Percentiles rank a stretch among this genome's conserved stretches.
phyloP scores from a whole-genome alignment of 1,140 invertebrate species.

The Apis cerana region DNA sequence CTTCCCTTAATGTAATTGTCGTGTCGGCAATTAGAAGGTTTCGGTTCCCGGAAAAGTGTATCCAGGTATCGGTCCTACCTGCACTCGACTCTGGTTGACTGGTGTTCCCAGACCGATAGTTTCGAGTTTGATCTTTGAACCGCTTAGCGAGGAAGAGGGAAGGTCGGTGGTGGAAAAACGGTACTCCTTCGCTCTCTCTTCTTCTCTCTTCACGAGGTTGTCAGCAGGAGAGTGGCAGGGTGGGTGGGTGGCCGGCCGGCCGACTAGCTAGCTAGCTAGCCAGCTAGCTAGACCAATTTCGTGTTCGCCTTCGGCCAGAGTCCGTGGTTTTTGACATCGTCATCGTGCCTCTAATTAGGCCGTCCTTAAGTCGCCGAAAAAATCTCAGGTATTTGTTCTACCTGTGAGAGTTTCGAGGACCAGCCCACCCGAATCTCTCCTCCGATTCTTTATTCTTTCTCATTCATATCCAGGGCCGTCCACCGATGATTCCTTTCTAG shows the following conservation, averaged over 20 bases:
- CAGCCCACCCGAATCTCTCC: constrained; percentile 23
- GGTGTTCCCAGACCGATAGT: constrained; percentile 17
- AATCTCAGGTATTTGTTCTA: constrained; percentile 71
- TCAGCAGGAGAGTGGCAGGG: too few species aligned
- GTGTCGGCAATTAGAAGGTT: constrained; percentile 39
- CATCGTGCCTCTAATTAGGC: constrained; percentile 71
- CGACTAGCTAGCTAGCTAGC: too few species aligned
- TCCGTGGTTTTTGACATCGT: constrained; percentile 72
- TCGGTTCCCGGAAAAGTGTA: constrained; percentile 41
- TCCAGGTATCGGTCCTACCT: constrained; percentile 55
- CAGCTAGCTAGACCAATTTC: constrained; percentile 56
- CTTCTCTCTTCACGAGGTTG: background rate
- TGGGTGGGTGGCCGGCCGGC: constrained; percentile 18
- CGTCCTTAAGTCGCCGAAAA: constrained; percentile 62
- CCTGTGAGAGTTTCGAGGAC: constrained; percentile 54
- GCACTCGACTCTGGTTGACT: background rate
- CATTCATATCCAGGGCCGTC: constrained; percentile 33
- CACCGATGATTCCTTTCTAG: constrained; percentile 16
- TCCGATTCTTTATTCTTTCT: constrained; percentile 34
- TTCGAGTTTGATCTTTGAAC: constrained; percentile 43
- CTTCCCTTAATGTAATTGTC: constrained; percentile 15
- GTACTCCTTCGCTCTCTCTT: constrained; percentile 21
- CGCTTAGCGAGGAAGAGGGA: background rate
- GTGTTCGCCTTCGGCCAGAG: constrained; percentile 49
- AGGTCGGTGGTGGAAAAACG: constrained; percentile 22